Evolutionary conservation across 2,888 invertebrate species (phyloP), one percentile per base, ranked within the genome.

Genomic region (Ectemnius lituratus): DNA sequence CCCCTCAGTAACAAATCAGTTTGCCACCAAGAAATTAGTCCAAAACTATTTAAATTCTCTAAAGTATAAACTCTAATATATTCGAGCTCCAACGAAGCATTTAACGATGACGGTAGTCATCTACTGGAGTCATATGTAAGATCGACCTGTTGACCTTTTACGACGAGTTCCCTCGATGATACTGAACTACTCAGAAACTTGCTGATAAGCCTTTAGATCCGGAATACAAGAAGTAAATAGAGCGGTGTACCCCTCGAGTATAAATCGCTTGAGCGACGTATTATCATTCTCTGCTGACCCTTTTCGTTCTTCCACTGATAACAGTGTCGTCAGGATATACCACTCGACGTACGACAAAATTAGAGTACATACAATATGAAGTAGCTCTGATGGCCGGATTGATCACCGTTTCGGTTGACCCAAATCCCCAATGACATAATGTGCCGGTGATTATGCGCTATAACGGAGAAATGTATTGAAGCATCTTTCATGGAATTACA

Each of bases 251-350:
- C 60, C 52, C 37, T 65, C 45, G 8, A 14, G 4, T 18, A 58
- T 56, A 62, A 70, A 52, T 67, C 62, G 63, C 49, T 67, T 57
- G 58, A 64, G 57, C 59, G 69, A n/a, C 46, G 13, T 6, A 61
- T 80, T 82, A 80, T 82, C 76, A 70, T 66, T 70, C 60, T 61
- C 66, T 59, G 20, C 52, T 73, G 82, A 82, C 73, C 80, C 58
- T 60, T 65, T 20, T 76, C 76, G 70, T 82, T 76, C 59, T 14
- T 2, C 16, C 14, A 5, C 52, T 27, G 62, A 68, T 72, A 68
- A 57, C 68, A 8, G 14, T n/a, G 13, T 6, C 37, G 37, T 37
- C 37, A 37, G 37, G 37, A 37, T 37, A 37, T 37, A 37, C 37
- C 37, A 37, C 37, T 37, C 37, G 37, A 37, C 37, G 37, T 37